Evolutionary conservation across 2,888 invertebrate species (phyloP).

Genomic region (Melieria picta): DNA sequence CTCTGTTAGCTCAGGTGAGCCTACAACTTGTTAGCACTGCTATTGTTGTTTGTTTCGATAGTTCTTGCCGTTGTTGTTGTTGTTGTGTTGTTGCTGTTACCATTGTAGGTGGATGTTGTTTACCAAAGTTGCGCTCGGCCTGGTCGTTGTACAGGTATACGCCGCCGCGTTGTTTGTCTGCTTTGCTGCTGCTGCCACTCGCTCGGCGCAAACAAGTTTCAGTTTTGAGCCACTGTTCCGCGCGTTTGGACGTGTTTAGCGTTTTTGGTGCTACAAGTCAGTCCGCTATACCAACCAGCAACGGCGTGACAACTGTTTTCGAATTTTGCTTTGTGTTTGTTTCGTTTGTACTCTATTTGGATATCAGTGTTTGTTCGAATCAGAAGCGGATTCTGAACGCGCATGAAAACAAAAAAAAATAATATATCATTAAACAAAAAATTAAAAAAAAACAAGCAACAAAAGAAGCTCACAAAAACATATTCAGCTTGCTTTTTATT

Average conservation of each 20-base stretch:
- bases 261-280: not conserved
- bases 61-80: constrained; percentile 18
- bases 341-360: no score
- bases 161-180: not conserved
- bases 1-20: constrained; percentile 46
- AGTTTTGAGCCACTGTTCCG: constrained; percentile 55
- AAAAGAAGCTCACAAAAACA: no score
- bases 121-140: not conserved
- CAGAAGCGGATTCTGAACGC: no score
- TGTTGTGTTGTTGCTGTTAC: constrained; percentile 24
- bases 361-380: no score
- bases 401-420: no score
- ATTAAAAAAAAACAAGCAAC: no score
- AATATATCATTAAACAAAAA: no score
- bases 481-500: no score
- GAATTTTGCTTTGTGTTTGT: no score
- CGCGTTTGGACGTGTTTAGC: constrained; percentile 51
- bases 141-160: no score
- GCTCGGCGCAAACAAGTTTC: constrained; percentile 54
- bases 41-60: constrained; percentile 36
- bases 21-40: constrained; percentile 14
- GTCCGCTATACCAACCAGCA: not conserved
- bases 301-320: not conserved
- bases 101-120: not conserved
- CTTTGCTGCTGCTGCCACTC: constrained; percentile 4